phyloP scores from a whole-genome alignment of 2,113 vertebrate genomes.

The Canis aureus region DNA sequence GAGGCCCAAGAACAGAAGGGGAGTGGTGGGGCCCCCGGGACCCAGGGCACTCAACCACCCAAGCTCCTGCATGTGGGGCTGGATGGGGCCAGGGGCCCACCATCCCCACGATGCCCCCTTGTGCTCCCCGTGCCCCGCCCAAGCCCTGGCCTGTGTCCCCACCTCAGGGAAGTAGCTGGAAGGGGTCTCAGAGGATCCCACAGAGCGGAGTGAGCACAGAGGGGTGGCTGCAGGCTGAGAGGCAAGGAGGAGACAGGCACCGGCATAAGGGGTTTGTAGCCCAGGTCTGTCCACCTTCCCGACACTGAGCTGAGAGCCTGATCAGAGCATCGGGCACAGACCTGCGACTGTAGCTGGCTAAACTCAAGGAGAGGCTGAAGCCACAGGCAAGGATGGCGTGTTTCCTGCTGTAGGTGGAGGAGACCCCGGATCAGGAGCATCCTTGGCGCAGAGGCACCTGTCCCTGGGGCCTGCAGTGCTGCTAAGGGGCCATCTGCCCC shows the following conservation, averaged over 20 bases:
- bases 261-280: background rate
- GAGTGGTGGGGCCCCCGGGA: background rate
- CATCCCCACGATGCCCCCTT: background rate
- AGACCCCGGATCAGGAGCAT: background rate
- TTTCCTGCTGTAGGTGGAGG: background rate
- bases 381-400: background rate
- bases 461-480: too few relatives aligned
- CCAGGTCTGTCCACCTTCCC: background rate
- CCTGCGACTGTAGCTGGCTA: background rate
- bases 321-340: background rate
- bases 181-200: background rate
- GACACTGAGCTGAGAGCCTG: background rate
- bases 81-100: background rate
- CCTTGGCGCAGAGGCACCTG: background rate
- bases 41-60: background rate
- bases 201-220: background rate
- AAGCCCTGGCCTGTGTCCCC: background rate
- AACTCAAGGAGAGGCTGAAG: background rate
- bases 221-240: background rate
- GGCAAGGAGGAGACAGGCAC: background rate
- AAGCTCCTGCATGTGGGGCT: background rate
- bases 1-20: background rate
- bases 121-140: background rate
- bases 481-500: background rate
- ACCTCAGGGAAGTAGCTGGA: background rate